Base-by-base conservation (phyloP, 2,797 vertebrate species). In the Tachyglossus aculeatus region DNA sequence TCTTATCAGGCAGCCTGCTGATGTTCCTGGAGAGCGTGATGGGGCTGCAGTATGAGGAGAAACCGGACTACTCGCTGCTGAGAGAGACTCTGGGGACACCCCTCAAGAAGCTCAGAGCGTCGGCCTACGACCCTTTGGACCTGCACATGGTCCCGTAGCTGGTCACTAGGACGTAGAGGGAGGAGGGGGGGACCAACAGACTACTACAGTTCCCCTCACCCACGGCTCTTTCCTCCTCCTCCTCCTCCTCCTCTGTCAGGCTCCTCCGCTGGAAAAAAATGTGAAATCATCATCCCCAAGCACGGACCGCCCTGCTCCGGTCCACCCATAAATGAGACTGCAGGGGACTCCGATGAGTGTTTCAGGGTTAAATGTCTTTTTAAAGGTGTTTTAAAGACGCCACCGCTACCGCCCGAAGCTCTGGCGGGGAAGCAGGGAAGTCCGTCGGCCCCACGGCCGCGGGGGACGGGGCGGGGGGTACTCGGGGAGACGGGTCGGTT, bases 21-120 rank as follows among this genome's bases (percentile, higher is more conserved):
- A 27, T 61, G 24, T 85, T 73, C 66, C 76, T 87, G 71, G 66
- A 67, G 52, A 66, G 54, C 36, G 82, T 68, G 44, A 85, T 76
- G 82, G 32, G 55, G 34, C 80, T 87, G 9, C 3, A 2, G 29
- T 87, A 81, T 0, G 66, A 85, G 2, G 78, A 85, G 76, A 85
- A 75, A 56, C 85, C 85, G 0, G 73, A 76, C 50, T 87, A 87
- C 7, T 1, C 5, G 14, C 0, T 2, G 6, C 73, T 85, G 53
- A 59, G 34, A 66, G 76, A 8, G 7, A 22, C 0, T 16, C 59
- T 87, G 5, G 53, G 65, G 63, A 41, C 36, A 4, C n/a, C 50
- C 15, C 56, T 87, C 9, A 51, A 58, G 59, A 60, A 64, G 2
- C 62, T 79, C 48, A 34, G 11, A 24, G 36, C 44, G 4, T 65